phyloP scores from a whole-genome alignment of 1,140 invertebrate genomes.

The Octopus sinensis region DNA sequence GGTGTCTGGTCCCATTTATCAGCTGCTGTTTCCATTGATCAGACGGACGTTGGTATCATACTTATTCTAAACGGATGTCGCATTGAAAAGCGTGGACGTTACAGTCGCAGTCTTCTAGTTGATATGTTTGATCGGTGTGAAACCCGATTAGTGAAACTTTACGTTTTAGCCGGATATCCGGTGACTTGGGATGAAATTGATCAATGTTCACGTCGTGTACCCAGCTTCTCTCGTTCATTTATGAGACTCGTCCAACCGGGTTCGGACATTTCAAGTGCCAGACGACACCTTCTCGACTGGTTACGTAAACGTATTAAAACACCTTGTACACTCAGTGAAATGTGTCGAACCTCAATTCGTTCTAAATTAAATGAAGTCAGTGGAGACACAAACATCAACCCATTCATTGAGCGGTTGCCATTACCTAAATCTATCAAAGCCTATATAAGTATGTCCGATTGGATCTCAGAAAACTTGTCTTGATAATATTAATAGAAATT shows the following conservation, averaged over 20 bases:
- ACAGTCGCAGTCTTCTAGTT: conserved; percentile 42
- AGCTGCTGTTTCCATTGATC: conserved; percentile 42
- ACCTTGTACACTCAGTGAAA: conserved; percentile 33
- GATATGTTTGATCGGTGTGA: conserved; percentile 49
- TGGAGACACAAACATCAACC: conserved; percentile 39
- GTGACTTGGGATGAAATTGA: conserved; percentile 43
- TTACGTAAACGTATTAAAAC: conserved; percentile 31
- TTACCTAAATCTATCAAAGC: conserved; percentile 34
- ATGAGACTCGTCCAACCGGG: conserved; percentile 37
- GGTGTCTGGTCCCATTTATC: conserved; percentile 47
- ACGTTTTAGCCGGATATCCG: conserved; percentile 43
- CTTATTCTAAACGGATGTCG: conserved; percentile 45
- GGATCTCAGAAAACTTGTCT: background rate
- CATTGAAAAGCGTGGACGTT: conserved; percentile 27
- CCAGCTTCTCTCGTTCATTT: conserved; percentile 46
- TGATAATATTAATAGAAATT: background rate
- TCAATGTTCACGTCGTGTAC: conserved; percentile 41
- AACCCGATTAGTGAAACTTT: conserved; percentile 38
- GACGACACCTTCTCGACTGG: conserved; percentile 37
- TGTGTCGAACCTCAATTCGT: conserved; percentile 38
- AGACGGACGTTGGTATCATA: conserved; percentile 42
- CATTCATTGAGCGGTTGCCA: conserved; percentile 34
- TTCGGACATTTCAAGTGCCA: conserved; percentile 29
- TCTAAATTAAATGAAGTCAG: conserved; percentile 34
- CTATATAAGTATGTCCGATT: conserved; percentile 38